A percentile compares a stretch with the other conserved stretches of the same genome.
Evolutionary conservation across 2,113 vertebrate species (phyloP).

Genomic region (Meriones unguiculatus): DNA sequence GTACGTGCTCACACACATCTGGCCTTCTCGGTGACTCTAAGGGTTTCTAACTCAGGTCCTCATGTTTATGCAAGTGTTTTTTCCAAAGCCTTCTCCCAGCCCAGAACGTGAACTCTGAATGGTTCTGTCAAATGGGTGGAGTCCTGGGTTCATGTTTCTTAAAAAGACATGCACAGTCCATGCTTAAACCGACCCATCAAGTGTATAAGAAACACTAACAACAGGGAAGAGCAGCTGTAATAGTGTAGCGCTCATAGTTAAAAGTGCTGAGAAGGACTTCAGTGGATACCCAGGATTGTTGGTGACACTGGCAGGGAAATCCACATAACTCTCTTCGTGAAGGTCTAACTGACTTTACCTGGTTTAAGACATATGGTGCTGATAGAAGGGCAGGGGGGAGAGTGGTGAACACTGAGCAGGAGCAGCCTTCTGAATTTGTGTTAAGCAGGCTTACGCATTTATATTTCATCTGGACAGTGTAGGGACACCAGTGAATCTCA

Average conservation of each 20-base stretch:
- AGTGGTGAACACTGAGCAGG: background rate
- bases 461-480: background rate
- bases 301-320: background rate
- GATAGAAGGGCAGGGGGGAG: background rate
- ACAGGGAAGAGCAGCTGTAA: background rate
- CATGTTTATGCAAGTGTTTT: background rate
- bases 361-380: background rate
- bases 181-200: slow-evolving; percentile 78
- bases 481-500: slow-evolving; percentile 27
- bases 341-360: background rate
- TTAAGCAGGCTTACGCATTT: background rate
- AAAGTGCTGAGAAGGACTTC: background rate
- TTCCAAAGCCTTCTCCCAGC: no score
- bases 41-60: background rate
- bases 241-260: fast-evolving
- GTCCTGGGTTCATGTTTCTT: slow-evolving; percentile 79
- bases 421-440: background rate
- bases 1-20: background rate
- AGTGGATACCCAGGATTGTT: background rate
- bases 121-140: slow-evolving; percentile 80
- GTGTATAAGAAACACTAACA: slow-evolving; percentile 87
- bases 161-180: slow-evolving; percentile 78
- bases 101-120: slow-evolving; percentile 75
- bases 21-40: background rate
- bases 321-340: background rate